Evolutionary conservation across 2,888 invertebrate species (phyloP).

Genomic region (Apamea sordens): DNA sequence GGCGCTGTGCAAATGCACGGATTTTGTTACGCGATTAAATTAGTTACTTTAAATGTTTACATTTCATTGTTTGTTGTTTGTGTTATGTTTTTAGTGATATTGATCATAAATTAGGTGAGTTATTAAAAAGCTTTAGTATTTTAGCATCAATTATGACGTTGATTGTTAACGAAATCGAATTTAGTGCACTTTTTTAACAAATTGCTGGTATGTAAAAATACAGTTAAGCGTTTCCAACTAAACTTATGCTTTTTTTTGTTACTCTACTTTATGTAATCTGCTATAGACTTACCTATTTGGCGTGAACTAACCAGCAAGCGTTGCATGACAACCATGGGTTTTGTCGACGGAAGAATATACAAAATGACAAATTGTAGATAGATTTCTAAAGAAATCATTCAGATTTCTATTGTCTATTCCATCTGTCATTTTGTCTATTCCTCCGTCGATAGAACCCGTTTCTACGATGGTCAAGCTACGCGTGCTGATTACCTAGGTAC

Average conservation of each 20-base stretch:
- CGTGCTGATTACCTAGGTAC: no score
- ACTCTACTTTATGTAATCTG: background rate
- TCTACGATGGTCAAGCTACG: no score
- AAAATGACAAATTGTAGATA: no score
- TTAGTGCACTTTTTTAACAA: background rate
- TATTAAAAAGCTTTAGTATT: background rate
- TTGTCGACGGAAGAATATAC: no score
- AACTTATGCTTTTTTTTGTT: background rate
- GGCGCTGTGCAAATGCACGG: slow-evolving; percentile 48
- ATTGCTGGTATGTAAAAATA: no score
- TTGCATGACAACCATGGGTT: no score
- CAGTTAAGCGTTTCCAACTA: background rate
- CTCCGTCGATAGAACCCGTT: no score
- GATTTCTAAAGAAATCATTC: no score
- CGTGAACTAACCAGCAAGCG: background rate
- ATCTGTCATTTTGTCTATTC: no score
- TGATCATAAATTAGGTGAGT: background rate
- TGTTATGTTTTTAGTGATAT: slow-evolving; percentile 17
- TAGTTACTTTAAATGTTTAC: slow-evolving; percentile 40
- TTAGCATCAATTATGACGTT: background rate
- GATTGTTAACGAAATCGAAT: background rate
- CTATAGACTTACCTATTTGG: background rate
- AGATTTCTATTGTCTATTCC: no score
- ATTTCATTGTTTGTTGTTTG: slow-evolving; percentile 21
- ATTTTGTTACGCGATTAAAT: slow-evolving; percentile 60